Percentiles rank a stretch among this genome's conserved stretches.
Conservation (phyloP, 2,113 vertebrate genomes). For the Leptocoma aspasia region DNA sequence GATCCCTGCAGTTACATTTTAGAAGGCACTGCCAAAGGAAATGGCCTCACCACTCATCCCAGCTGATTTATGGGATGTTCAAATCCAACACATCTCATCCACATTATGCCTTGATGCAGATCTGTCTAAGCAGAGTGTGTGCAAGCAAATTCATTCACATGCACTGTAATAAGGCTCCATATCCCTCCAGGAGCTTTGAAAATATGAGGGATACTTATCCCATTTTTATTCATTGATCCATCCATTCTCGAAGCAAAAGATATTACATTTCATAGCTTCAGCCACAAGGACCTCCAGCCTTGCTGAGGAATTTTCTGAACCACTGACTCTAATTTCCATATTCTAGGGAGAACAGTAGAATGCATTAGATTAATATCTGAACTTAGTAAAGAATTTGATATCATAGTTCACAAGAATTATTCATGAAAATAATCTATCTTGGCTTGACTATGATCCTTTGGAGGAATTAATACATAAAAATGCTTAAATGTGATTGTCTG, state of each 20-base stretch:
- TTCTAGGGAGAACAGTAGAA: conserved; percentile 27
- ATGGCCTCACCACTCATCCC: background rate
- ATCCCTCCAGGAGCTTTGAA: background rate
- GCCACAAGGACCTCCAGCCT: conserved; percentile 33
- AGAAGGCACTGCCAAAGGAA: background rate
- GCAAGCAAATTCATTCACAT: background rate
- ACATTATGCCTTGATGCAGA: background rate
- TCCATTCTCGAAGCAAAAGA: background rate
- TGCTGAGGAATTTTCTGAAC: conserved; percentile 34
- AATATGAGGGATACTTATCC: background rate
- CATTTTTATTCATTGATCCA: conserved; percentile 44
- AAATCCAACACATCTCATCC: background rate
- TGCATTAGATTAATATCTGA: conserved; percentile 54
- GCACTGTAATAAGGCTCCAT: background rate
- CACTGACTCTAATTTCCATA: conserved; percentile 37
- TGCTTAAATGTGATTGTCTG: background rate
- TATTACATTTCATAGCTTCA: conserved; percentile 19
- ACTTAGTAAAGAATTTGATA: conserved; percentile 34
- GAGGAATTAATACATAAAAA: conserved; percentile 17
- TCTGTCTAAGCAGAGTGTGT: background rate
- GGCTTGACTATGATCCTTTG: conserved; percentile 23
- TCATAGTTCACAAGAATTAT: conserved; percentile 21
- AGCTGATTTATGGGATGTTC: background rate
- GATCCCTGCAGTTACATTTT: background rate
- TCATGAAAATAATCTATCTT: conserved; percentile 49